Base-by-base conservation (phyloP, 2,113 vertebrate genomes). In the Archilochus colubris region DNA sequence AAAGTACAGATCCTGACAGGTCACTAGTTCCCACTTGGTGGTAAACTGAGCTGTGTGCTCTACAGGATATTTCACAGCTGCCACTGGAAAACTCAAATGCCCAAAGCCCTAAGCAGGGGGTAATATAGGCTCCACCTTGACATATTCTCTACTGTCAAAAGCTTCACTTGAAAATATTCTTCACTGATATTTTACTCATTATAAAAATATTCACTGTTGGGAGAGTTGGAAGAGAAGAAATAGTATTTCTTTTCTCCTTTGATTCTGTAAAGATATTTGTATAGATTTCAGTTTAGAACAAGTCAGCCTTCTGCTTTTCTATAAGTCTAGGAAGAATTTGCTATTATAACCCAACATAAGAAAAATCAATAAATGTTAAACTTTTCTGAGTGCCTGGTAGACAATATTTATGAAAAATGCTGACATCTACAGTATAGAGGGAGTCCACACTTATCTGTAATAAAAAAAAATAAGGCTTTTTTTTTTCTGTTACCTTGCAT, bases 351-450 rank as follows among this genome's bases (percentile, higher is more conserved):
- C 18, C 38, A 93, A 88, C 13, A 53, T 46, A 21, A 86, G n/a
- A 86, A 84, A 88, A 91, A 91, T 96, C 91, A 91, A 92, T 96
- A 93, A 58, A 40, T 4, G 25, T 88, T 95, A 69, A 94, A 70
- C 86, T 80, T 80, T 28, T 88, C 62, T 88, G 55, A 84, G n/a
- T 74, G 43, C 63, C 57, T 91, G 25, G 61, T 94, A 88, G 75
- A 86, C 54, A 89, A 89, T n/a, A 21, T 36, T 81, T 80, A 91
- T 72, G 75, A 96, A 96, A 94, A 97, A 95, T 93, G 92, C 89
- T 96, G 93, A 95, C 82, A 85, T 25, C 16, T 79, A 40, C 48
- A 84, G 81, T 73, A 86, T 11, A 4, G 22, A 92, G 3, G 31
- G 68, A 86, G n/a, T n/a, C 43, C 23, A 36, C 36, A 43, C 74